phyloP scores from a whole-genome alignment of 1,140 invertebrate species.

The Ceratina australensis region DNA sequence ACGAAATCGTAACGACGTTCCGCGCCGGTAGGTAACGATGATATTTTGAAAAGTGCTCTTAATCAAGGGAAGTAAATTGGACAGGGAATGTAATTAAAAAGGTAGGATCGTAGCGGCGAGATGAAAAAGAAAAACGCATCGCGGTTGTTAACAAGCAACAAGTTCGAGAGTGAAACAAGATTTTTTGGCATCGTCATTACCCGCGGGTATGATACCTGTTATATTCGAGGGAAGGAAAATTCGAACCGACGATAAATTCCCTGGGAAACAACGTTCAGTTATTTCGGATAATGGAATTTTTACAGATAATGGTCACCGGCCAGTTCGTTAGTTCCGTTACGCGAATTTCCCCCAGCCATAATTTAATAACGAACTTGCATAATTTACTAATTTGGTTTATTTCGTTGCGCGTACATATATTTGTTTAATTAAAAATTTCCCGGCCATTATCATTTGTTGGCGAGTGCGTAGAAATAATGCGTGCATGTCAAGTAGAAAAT shows the following conservation, averaged over 20 bases:
- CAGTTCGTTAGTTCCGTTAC: background rate
- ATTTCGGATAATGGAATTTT: background rate
- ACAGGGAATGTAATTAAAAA: background rate
- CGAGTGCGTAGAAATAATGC: background rate
- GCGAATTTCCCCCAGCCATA: background rate
- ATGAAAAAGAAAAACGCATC: background rate
- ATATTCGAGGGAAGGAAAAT: no score
- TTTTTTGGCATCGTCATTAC: background rate
- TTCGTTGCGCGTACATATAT: background rate
- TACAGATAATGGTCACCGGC: background rate
- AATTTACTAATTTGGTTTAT: conserved; percentile 28
- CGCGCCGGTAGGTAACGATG: background rate
- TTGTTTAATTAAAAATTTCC: conserved; percentile 12
- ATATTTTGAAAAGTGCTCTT: background rate
- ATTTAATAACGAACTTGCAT: conserved; percentile 12
- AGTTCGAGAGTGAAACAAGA: background rate
- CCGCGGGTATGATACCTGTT: no score
- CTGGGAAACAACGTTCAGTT: background rate
- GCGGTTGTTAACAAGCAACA: background rate
- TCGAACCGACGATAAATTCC: background rate
- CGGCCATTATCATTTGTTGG: background rate
- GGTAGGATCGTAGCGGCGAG: background rate
- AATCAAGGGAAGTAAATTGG: no score
- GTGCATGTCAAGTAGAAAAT: no score
- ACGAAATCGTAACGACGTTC: background rate